Evolutionary conservation across 1,140 invertebrate genomes (phyloP).

Genomic region (Babylonia areolata): DNA sequence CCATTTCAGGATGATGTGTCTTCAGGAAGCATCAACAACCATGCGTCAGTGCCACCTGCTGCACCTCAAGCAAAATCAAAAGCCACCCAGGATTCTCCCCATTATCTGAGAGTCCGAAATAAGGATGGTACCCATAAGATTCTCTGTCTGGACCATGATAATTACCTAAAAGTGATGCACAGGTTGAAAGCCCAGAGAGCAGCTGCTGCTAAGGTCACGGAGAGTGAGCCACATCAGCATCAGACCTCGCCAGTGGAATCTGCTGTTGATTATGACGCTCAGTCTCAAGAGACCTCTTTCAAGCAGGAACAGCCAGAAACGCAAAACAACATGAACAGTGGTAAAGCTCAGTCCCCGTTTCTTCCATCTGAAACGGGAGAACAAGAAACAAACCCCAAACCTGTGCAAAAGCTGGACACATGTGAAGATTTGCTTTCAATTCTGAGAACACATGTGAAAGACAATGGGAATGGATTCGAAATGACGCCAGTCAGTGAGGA

Average conservation of each 20-base stretch:
- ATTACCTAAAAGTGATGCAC: not conserved
- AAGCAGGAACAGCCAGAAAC: not conserved
- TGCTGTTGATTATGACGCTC: not conserved
- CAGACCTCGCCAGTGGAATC: not conserved
- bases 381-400: not conserved
- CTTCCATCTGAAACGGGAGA: too few relatives aligned
- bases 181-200: not conserved
- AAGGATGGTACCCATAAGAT: not conserved
- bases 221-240: too few relatives aligned
- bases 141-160: not conserved
- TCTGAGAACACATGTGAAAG: not conserved
- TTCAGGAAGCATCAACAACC: not conserved
- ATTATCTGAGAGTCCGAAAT: not conserved
- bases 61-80: too few relatives aligned
- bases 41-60: not conserved
- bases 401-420: constrained; percentile 24
- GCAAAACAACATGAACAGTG: not conserved
- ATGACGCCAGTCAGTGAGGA: not conserved
- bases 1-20: not conserved
- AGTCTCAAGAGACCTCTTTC: not conserved
- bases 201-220: constrained; percentile 9
- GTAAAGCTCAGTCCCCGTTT: too few relatives aligned
- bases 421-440: constrained; percentile 6
- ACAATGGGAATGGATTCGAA: not conserved
- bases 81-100: not conserved